A percentile compares a stretch with the other conserved stretches of the same genome.
Conservation (phyloP, 2,797 vertebrate genomes). For the Spinibarbus caldwelli region DNA sequence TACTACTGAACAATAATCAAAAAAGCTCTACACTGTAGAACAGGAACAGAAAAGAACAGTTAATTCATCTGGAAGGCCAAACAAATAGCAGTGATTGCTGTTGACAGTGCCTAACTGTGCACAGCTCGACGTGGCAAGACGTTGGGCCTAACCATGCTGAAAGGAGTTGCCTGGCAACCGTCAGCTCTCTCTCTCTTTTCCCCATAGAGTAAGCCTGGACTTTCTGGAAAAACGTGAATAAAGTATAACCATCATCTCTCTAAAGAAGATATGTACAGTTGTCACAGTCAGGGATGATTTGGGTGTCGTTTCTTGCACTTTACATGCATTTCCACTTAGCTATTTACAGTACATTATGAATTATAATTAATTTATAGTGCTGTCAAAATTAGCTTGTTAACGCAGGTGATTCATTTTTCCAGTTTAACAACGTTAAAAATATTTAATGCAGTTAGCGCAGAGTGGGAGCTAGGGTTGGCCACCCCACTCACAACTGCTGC, state of each 20-base stretch:
- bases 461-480: no score
- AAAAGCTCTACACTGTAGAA: background rate
- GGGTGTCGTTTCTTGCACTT: background rate
- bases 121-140: constrained; percentile 40
- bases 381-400: no score
- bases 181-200: constrained; percentile 21
- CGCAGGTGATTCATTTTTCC: no score
- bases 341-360: background rate
- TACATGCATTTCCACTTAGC: background rate
- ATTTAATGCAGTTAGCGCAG: no score
- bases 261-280: no score
- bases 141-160: constrained; percentile 51
- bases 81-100: constrained; percentile 37
- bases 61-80: constrained; percentile 49
- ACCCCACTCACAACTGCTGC: no score
- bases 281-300: background rate
- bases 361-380: no score
- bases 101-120: constrained; percentile 39
- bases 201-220: constrained; percentile 13
- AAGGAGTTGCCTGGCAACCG: constrained; percentile 62
- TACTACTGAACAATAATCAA: constrained; percentile 19
- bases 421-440: no score
- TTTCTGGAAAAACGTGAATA: constrained; percentile 17
- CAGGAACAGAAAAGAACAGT: constrained; percentile 39
- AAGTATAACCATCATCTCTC: background rate